Base-by-base conservation (phyloP, 2,888 invertebrate species). In the Trichacis sp. region DNA sequence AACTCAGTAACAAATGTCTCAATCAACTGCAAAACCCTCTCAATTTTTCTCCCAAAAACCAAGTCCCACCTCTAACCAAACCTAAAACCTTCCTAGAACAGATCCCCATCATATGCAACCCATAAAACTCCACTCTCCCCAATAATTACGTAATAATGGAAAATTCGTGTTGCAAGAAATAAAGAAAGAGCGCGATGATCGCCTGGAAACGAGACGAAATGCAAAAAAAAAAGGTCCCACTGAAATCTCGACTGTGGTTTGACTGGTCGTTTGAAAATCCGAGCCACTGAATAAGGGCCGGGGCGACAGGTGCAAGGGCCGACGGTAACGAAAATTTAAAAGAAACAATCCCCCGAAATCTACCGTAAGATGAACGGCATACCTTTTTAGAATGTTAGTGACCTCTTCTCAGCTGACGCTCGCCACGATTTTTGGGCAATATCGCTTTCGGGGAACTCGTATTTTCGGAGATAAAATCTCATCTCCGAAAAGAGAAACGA, bases 211-310 rank as follows among this genome's bases (percentile, higher is more conserved):
- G 50, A 59, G 47, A 30, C 1, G 17, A n/a, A 15, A 50, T n/a
- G 19, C 38, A 50, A 51, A 36, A 30, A 57, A 59, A 51, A 15
- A 47, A 48, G 40, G 38, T 20, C 14, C 49, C 19, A 62, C 59
- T 62, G 66, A 66, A 66, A 62, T 66, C 66, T 51, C 62, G 49
- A 59, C 52, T 62, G 58, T 43, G 59, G 65, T 61, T 58, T 62
- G 52, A 55, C 66, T 62, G 66, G 66, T 62, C 48, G 52, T 62
- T 62, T 48, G 55, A 62, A 62, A 58, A 66, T 66, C 46, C 65
- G 50, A 53, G 54, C 53, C 57, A 36, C 55, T 33, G 48, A 46
- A 46, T 48, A 33, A 30, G 48, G 48, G 33, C 33, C 33, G 48
- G 30, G 48, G 9, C 65, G 65, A 65, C 65, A 65, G 61, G 65